Percentiles rank a stretch among this genome's conserved stretches.
phyloP scores from a whole-genome alignment of 2,797 vertebrate species.

The Knipowitschia caucasica region DNA sequence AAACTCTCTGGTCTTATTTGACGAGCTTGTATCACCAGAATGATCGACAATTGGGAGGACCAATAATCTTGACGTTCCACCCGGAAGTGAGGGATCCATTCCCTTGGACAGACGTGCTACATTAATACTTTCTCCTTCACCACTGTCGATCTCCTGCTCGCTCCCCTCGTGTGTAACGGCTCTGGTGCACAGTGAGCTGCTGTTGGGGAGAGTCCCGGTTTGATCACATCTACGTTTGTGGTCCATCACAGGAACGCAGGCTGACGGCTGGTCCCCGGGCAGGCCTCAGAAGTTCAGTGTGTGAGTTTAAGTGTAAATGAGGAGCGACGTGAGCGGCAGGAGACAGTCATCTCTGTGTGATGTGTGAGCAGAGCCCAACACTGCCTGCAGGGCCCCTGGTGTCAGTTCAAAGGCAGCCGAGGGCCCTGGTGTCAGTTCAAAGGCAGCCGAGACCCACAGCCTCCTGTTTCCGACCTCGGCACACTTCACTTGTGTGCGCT shows the following conservation, averaged over 20 bases:
- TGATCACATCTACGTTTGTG: slow-evolving; percentile 27
- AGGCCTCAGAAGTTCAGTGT: neutral
- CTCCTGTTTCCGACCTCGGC: neutral
- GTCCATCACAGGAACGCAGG: slow-evolving; percentile 12
- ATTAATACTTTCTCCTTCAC: too few relatives aligned
- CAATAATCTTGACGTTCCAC: too few relatives aligned
- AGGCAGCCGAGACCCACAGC: neutral
- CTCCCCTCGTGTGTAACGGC: slow-evolving; percentile 35
- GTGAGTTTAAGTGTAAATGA: slow-evolving; percentile 15
- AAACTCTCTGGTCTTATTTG: too few relatives aligned
- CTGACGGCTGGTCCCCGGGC: slow-evolving; percentile 13
- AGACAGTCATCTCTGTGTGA: slow-evolving; percentile 31
- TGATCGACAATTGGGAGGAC: too few relatives aligned
- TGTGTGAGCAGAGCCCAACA: slow-evolving; percentile 18
- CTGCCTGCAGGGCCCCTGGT: slow-evolving; percentile 8
- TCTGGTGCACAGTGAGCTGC: slow-evolving; percentile 27
- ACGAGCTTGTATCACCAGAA: too few relatives aligned
- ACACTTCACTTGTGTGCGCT: neutral
- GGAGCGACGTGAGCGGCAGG: slow-evolving; percentile 19
- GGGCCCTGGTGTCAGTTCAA: slow-evolving; percentile 26
- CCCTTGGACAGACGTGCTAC: too few relatives aligned
- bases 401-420: slow-evolving; percentile 8
- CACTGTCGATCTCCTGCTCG: too few relatives aligned
- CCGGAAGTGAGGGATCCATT: too few relatives aligned
- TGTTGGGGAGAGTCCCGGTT: slow-evolving; percentile 25